Base-by-base conservation (phyloP, 2,888 invertebrate genomes). In the Epiperipatus broadwayi region DNA sequence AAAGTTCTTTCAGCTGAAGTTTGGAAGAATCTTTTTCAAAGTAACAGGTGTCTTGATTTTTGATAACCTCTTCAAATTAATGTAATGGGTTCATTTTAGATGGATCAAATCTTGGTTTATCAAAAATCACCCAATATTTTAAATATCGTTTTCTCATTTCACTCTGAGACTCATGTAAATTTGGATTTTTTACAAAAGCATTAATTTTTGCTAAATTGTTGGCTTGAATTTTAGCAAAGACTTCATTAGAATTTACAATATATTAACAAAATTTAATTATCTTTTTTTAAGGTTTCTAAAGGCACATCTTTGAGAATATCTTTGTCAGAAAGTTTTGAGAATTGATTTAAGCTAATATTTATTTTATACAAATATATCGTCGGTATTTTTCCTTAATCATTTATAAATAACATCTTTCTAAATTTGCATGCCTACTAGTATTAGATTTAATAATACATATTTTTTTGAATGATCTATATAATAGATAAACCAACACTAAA, bases 391-490 rank as follows among this genome's bases (percentile, higher is more conserved):
- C 47, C 71, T 68, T 53, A 79, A 75, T 59, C 75, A 72, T 52
- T 76, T 73, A 56, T 91, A 89, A 44, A 93, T 69, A 22, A 93
- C n/a, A 70, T 55, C 93, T 70, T 61, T 97, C 95, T 0, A 95
- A 91, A 58, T 95, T 97, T 0, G 95, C 95, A 1, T 95, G 95
- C 38, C 95, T 69, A 46, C 91, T 93, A 2, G 89, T 80, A 46
- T 91, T 85, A 2, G 95, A 95, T 59, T 97, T 97, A 51, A 84
- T 76, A 43, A 97, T 78, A 39, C 73, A 68, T 19, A 95, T 68
- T 62, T 72, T 67, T 41, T 81, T 70, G 58, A 93, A 97, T 53
- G 81, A 79, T 48, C 74, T 70, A 54, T 79, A 79, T 80, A 97
- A 81, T 45, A 97, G 66, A 56, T 83, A 95, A 32, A 0, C 91